Conservation (phyloP, 2,888 invertebrate species). For the Cacoxenus indagator region DNA sequence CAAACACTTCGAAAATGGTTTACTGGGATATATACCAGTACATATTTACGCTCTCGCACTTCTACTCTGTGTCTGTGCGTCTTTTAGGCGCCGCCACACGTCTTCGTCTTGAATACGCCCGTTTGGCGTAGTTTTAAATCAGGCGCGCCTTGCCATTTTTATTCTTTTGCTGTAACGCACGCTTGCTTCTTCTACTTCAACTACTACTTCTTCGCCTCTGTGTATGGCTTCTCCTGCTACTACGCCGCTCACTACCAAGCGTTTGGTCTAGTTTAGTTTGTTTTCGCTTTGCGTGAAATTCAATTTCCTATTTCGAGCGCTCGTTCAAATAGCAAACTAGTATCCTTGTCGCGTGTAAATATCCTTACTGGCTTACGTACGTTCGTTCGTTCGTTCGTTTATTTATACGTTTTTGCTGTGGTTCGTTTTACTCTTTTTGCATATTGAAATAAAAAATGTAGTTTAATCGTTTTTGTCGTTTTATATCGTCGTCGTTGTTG, state of each 20-base stretch:
- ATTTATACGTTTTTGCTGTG: slow-evolving; percentile 1
- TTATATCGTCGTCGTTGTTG: not conserved
- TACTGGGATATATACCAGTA: too few species aligned
- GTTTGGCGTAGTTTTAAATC: slow-evolving; percentile 43
- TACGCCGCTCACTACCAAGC: slow-evolving; percentile 19
- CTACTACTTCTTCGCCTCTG: not conserved
- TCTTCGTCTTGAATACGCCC: slow-evolving; percentile 33
- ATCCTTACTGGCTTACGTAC: not conserved
- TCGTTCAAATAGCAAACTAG: slow-evolving; percentile 17
- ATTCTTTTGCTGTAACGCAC: not conserved
- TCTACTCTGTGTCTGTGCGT: not conserved
- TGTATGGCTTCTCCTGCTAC: not conserved
- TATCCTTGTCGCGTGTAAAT: slow-evolving; percentile 44
- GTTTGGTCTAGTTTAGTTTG: slow-evolving; percentile 49
- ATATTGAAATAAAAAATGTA: slow-evolving; percentile 48
- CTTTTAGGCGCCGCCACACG: not conserved
- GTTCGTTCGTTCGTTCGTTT: slow-evolving; percentile 15
- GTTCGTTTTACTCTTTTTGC: slow-evolving; percentile 27
- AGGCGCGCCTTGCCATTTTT: not conserved
- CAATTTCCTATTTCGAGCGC: slow-evolving; percentile 56
- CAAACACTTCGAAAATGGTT: too few species aligned
- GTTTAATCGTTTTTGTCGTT: slow-evolving; percentile 63
- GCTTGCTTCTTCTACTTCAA: slow-evolving; percentile 37
- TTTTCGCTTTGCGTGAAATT: slow-evolving; percentile 58
- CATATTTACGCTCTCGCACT: not conserved